These are phyloP conservation scores for Emesis furor DNA, from an alignment of 2,888 invertebrate species.

Conservation along the genomic window DNA sequence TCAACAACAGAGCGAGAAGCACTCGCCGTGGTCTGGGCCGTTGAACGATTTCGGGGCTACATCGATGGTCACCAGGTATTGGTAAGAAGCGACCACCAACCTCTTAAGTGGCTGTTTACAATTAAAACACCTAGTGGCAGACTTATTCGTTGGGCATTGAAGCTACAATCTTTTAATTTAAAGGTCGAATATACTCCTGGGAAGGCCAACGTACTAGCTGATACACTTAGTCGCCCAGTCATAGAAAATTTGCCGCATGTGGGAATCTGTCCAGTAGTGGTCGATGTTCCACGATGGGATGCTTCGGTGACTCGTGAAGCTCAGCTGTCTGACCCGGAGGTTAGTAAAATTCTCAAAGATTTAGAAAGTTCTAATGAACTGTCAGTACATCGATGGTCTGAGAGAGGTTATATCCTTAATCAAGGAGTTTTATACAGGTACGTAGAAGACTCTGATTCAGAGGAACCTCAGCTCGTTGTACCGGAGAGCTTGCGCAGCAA, in stretches of 20 bases:
- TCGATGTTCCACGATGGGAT: constrained; percentile 50
- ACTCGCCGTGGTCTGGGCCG: constrained; percentile 72
- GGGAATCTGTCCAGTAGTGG: constrained; percentile 51
- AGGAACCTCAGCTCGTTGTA: constrained; percentile 59
- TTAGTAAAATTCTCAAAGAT: constrained; percentile 62
- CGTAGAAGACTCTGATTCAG: constrained; percentile 51
- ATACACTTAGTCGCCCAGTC: constrained; percentile 54
- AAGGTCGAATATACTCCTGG: constrained; percentile 82
- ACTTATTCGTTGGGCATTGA: constrained; percentile 84
- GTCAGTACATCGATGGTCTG: constrained; percentile 51
- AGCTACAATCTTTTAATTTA: constrained; percentile 81
- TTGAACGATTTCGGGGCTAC: constrained; percentile 74
- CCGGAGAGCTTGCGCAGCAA: constrained; percentile 61
- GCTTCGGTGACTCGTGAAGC: constrained; percentile 46
- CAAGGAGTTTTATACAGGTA: constrained; percentile 72
- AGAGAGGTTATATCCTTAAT: constrained; percentile 63
- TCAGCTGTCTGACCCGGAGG: constrained; percentile 64
- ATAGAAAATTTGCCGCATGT: neutral
- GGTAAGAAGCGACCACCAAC: constrained; percentile 76
- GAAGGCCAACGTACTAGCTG: constrained; percentile 71
- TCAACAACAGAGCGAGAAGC: constrained; percentile 83
- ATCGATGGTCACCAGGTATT: constrained; percentile 80
- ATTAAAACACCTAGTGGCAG: constrained; percentile 82
- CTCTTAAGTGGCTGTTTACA: constrained; percentile 4
- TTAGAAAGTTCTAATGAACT: constrained; percentile 53